Base-by-base conservation (phyloP, 2,888 invertebrate species). In the Parnassius orleans region DNA sequence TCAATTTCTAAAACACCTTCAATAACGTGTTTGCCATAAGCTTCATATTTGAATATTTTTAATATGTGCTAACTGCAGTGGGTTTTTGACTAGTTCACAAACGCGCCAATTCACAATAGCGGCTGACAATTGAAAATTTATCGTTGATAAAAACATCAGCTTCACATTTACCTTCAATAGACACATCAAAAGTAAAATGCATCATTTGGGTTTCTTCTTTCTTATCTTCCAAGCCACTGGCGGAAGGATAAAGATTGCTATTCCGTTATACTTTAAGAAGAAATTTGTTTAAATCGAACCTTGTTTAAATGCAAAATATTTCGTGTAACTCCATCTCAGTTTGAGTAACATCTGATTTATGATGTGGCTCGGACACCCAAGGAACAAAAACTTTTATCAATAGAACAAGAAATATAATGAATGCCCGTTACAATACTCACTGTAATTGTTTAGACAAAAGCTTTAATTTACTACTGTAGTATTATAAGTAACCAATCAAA, bases 401-500 rank as follows among this genome's bases (percentile, higher is more conserved):
- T 85, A 84, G 87, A 83, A 87, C 84, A 87, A 89, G 86, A 79
- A 84, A 88, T 84, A 84, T 80, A 89, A 90, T 88, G 89, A 89
- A 86, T 83, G 82, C 79, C 77, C 78, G 78, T 78, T 86, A 90
- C 90, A 89, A 90, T 89, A 83, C 86, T 78, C 74, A 74, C 77
- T 80, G 84, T 90, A 90, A 90, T 90, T 90, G 90, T 90, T 90
- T 90, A 90, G 86, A 90, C 89, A 90, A 90, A 83, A 76, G 79
- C 69, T 66, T 77, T 73, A 72, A 60, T 70, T 72, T 65, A 67
- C 61, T 65, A 68, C 64, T 67, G 54, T 63, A 69, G 65, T 55
- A 69, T 75, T 72, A 70, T 71, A 66, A 61, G 61, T 24, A 44
- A 54, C 57, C 12, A 72, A 67, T 61, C 63, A 10, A 11, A 2